Conservation (phyloP, 2,113 vertebrate species). For the Theropithecus gelada region DNA sequence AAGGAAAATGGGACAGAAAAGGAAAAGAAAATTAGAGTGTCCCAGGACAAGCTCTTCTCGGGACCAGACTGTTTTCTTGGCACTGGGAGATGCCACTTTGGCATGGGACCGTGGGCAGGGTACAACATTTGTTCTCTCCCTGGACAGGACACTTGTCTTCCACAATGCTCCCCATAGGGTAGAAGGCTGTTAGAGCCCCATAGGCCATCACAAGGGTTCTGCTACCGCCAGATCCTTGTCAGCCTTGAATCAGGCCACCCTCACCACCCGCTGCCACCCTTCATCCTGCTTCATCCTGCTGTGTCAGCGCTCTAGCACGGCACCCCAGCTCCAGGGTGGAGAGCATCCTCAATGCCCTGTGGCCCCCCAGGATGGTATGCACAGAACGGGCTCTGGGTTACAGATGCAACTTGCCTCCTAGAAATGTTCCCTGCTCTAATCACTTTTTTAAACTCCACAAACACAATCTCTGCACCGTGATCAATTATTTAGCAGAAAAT, state of each 20-base stretch:
- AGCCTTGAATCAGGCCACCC: background rate
- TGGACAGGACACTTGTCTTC: background rate
- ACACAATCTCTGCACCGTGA: slow-evolving; percentile 86
- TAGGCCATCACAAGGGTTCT: background rate
- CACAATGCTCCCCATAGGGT: background rate
- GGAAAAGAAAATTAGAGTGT: fast-evolving
- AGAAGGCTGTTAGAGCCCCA: background rate
- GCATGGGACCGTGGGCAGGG: fast-evolving
- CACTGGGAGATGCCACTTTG: background rate
- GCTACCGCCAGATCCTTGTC: too few species aligned
- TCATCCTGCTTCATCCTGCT: background rate
- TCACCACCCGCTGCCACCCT: fast-evolving
- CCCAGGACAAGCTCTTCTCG: background rate
- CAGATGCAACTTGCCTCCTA: slow-evolving; percentile 80
- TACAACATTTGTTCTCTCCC: background rate
- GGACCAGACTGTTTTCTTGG: background rate
- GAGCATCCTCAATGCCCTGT: background rate
- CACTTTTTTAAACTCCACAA: slow-evolving; percentile 88
- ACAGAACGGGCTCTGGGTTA: slow-evolving; percentile 62
- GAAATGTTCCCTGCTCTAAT: slow-evolving; percentile 84
- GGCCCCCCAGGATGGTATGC: background rate
- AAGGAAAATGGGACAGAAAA: background rate
- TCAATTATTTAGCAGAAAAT: slow-evolving; percentile 90
- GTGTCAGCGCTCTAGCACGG: background rate
- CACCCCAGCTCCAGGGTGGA: background rate